A percentile compares a stretch with the other conserved stretches of the same genome.
Conservation (phyloP, 2,113 vertebrate genomes). For the Pseudolaguvia tuberculata region DNA sequence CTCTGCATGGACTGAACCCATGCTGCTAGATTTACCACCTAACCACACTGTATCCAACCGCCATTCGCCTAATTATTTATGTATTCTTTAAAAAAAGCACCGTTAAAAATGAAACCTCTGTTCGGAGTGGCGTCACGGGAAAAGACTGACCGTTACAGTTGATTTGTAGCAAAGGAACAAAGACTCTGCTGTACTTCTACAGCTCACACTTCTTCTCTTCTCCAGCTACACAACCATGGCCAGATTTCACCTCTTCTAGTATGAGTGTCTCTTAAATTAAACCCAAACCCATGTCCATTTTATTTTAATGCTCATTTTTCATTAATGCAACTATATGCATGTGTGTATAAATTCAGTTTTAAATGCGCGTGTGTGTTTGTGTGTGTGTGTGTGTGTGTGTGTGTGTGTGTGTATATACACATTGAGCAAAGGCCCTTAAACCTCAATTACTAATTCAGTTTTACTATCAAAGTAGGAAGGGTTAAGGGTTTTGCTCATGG, state of each 20-base stretch:
- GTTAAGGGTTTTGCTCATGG: too few species aligned
- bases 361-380: too few species aligned
- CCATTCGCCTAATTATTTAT: conserved; percentile 37
- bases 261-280: conserved; percentile 1
- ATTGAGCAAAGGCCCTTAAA: too few species aligned
- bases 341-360: too few species aligned
- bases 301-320: neutral
- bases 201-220: conserved; percentile 14
- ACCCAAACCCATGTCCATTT: neutral
- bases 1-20: neutral
- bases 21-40: conserved; percentile 1
- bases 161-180: conserved; percentile 31
- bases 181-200: conserved; percentile 34
- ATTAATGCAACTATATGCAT: neutral
- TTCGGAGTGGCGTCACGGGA: conserved; percentile 34
- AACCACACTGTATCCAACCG: conserved; percentile 16
- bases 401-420: too few species aligned
- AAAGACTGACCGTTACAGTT: conserved; percentile 12
- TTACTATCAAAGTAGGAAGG: too few species aligned
- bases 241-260: neutral
- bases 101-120: conserved; percentile 23
- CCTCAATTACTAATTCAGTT: too few species aligned
- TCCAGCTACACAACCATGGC: neutral
- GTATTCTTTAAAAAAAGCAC: conserved; percentile 20
- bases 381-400: too few species aligned